Base-by-base conservation (phyloP, 2,113 vertebrate genomes). In the Gallinago media region DNA sequence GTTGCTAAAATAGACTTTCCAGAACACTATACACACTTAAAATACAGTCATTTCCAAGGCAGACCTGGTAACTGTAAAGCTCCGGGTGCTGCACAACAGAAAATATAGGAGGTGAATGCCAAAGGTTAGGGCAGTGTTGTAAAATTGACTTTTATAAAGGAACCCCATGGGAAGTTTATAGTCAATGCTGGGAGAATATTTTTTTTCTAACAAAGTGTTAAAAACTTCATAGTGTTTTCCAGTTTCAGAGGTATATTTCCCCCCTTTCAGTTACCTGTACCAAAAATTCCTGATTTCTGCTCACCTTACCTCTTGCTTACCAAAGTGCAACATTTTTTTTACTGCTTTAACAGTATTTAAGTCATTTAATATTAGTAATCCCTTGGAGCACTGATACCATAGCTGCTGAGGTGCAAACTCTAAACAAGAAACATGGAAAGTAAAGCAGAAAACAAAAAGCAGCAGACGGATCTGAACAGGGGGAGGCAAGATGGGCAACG, bases 401-500 rank as follows among this genome's bases (percentile, higher is more conserved):
- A 47, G 8, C 12, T n/a, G 19, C 14, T 20, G 38, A 59, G 27
- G 22, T 50, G 11, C 38, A 66, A 40, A 66, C 3, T 31, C 70
- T 29, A 29, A 54, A 36, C 23, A 32, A 65, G 50, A 65, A 63
- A 52, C 12, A 16, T 38, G 15, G 44, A 47, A 52, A 47, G 27
- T 15, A 12, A 21, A 68, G 38, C 12, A 58, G 49, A 63, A 88
- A 68, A 26, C 20, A 50, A 73, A 58, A 70, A 36, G 42, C 40
- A 74, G n/a, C 6, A 14, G 20, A 13, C 19, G 26, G 46, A n/a
- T 65, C 42, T 25, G 29, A 74, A 29, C 7, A 10, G 18, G 27
- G 42, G 40, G 42, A 56, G 16, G 15, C 4, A 11, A 18, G 27
- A 6, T 4, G 22, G 29, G 74, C 0, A 0, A n/a, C 4, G 15